phyloP scores from a whole-genome alignment of 64 coral and sea anemone genomes.

The Astreopora myriophthalma region DNA sequence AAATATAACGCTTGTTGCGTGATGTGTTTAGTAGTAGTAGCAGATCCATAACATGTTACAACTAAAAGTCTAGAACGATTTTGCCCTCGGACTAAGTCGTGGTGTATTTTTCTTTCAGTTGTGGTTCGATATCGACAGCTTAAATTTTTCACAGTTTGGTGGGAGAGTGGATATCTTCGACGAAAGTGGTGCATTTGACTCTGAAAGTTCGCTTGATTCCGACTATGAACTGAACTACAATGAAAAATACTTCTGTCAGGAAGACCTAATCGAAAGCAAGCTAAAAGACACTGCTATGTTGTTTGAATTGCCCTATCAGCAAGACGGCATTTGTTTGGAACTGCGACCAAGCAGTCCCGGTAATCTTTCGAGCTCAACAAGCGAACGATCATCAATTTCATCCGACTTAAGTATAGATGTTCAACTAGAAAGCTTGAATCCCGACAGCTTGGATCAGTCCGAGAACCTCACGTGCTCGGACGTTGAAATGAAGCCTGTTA shows the following conservation, averaged over 20 bases:
- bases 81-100: neutral
- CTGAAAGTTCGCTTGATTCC: conserved; percentile 88
- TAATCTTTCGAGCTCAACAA: conserved; percentile 59
- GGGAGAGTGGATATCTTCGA: conserved; percentile 70
- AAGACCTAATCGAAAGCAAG: conserved; percentile 80
- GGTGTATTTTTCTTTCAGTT: conserved; percentile 63
- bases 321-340: conserved; percentile 41
- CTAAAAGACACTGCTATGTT: conserved; percentile 68
- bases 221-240: conserved; percentile 91
- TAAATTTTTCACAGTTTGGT: conserved; percentile 70
- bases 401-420: conserved; percentile 71
- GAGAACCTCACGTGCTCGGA: conserved; percentile 53
- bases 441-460: neutral
- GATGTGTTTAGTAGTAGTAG: conserved; percentile 26
- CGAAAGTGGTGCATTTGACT: conserved; percentile 77
- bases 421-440: conserved; percentile 23
- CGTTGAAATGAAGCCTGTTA: conserved; percentile 88
- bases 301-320: conserved; percentile 71
- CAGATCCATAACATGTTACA: neutral
- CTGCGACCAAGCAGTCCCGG: conserved; percentile 28
- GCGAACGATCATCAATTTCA: conserved; percentile 50
- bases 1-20: neutral
- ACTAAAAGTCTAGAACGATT: neutral
- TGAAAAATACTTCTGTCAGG: conserved; percentile 80
- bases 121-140: conserved; percentile 85